Conservation (phyloP, 2,797 vertebrate genomes). For the Chrysocyon brachyurus region DNA sequence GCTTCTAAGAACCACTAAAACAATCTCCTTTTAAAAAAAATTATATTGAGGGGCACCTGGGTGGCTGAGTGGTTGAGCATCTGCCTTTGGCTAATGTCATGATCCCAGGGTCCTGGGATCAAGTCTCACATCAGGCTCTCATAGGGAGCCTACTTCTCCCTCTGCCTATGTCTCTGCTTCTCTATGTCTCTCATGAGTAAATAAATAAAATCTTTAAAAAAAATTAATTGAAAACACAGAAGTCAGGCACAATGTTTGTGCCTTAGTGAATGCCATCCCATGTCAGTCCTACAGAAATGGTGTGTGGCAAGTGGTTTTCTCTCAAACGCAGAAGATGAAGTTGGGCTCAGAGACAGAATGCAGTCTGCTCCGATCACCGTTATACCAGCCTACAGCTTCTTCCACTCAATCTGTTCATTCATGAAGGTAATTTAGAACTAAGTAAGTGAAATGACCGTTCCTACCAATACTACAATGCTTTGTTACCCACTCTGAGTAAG, state of each 20-base stretch:
- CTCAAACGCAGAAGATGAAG: neutral
- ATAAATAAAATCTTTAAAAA: neutral
- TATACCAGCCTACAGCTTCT: neutral
- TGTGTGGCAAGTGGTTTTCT: neutral
- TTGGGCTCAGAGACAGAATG: neutral
- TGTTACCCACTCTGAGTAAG: neutral
- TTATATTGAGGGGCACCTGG: neutral
- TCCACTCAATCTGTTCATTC: neutral
- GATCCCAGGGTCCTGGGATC: too few relatives aligned
- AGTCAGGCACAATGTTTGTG: neutral
- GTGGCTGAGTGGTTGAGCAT: too few relatives aligned
- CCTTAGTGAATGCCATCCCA: neutral
- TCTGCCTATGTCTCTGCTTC: too few relatives aligned
- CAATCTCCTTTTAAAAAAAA: constrained; percentile 12
- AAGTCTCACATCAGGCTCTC: too few relatives aligned
- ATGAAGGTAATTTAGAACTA: neutral
- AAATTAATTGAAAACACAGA: neutral
- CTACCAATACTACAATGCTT: neutral
- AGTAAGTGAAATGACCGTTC: neutral
- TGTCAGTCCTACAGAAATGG: neutral
- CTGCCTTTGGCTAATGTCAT: too few relatives aligned
- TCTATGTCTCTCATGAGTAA: too few relatives aligned
- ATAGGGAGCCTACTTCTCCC: too few relatives aligned
- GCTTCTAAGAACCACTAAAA: neutral
- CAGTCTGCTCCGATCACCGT: neutral